A percentile compares a stretch with the other conserved stretches of the same genome.
Evolutionary conservation across 2,888 invertebrate species (phyloP).

Genomic region (Drosophila mulleri): DNA sequence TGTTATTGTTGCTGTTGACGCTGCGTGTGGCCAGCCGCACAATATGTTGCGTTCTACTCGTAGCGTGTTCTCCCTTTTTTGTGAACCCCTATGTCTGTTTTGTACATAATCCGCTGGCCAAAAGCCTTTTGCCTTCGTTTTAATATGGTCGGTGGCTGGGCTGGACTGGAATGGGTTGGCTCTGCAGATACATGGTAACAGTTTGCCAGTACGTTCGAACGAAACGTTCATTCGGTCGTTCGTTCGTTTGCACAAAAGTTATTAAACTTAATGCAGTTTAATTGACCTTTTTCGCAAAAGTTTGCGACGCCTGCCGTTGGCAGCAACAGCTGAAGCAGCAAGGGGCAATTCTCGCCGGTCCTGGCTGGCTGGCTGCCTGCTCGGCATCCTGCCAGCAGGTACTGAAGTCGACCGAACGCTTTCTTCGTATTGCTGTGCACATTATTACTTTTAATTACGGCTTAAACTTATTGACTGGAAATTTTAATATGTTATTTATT

Average conservation of each 20-base stretch:
- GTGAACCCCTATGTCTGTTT: slow-evolving; percentile 53
- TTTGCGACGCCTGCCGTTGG: slow-evolving; percentile 75
- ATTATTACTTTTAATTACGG: slow-evolving; percentile 80
- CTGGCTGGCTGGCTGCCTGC: slow-evolving; percentile 6
- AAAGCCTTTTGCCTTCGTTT: slow-evolving; percentile 56
- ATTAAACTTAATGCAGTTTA: slow-evolving; percentile 81
- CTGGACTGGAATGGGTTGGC: slow-evolving; percentile 21
- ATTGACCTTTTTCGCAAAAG: slow-evolving; percentile 78
- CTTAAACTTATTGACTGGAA: slow-evolving; percentile 80
- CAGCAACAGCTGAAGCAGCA: slow-evolving; percentile 40
- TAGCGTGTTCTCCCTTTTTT: slow-evolving; percentile 29
- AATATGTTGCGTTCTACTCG: slow-evolving; percentile 66
- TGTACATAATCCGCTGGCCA: slow-evolving; percentile 72
- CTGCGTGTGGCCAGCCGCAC: slow-evolving; percentile 77
- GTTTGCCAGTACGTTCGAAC: background rate
- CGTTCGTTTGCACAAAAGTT: slow-evolving; percentile 69
- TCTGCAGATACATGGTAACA: slow-evolving; percentile 58
- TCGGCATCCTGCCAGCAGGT: slow-evolving; percentile 67
- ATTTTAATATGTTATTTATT: slow-evolving; percentile 82
- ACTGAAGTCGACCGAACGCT: slow-evolving; percentile 30
- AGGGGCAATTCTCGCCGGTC: slow-evolving; percentile 6
- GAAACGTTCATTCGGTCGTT: slow-evolving; percentile 28
- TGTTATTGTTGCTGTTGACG: slow-evolving; percentile 49
- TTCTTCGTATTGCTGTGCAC: slow-evolving; percentile 48
- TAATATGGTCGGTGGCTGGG: slow-evolving; percentile 50